Base-by-base conservation (phyloP, 2,888 invertebrate species). In the Rhogogaster chlorosoma region DNA sequence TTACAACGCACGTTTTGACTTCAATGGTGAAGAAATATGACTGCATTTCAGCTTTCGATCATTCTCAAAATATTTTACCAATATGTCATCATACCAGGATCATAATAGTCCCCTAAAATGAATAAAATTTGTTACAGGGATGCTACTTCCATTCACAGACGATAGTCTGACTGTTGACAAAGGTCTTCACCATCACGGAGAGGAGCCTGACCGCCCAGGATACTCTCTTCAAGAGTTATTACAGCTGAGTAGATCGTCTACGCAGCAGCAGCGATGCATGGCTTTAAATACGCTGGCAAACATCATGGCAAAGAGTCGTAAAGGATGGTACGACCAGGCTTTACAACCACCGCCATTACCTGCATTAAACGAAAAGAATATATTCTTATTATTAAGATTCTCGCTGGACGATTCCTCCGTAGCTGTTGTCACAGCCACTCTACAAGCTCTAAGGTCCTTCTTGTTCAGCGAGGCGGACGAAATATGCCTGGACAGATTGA, bases 191-290 rank as follows among this genome's bases (percentile, higher is more conserved):
- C 97, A 99, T 93, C 99, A 99, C 93, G 99, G 99, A 0, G 97
- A 98, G 88, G 99, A 99, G 92, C 97, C 98, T 9, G 97, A 96
- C 86, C 95, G 98, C 86, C 97, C 99, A 2, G 99, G 99, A 0
- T 99, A 99, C 93, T 96, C 98, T 0, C 93, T 99, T 15, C 97
- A 97, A 88, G 99, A 99, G 94, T 93, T 99, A 0, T 96, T 99
- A 89, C 96, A 97, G 87, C 94, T 99, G 1, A 96, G 96, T 86
- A 95, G 96, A 84, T 97, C 97, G 0, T 95, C 96, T 70, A 95
- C 97, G n/a, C 95, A 95, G 26, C 98, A 98, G 90, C 99, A 99
- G 93, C 95, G 98, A 89, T 95, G 96, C 0, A 94, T 97, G 84
- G 97, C 98, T 0, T 94, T 99, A 22, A 96, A 96, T 86, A 96